Conservation (phyloP, 2,888 invertebrate species). For the Spicauda simplicius region DNA sequence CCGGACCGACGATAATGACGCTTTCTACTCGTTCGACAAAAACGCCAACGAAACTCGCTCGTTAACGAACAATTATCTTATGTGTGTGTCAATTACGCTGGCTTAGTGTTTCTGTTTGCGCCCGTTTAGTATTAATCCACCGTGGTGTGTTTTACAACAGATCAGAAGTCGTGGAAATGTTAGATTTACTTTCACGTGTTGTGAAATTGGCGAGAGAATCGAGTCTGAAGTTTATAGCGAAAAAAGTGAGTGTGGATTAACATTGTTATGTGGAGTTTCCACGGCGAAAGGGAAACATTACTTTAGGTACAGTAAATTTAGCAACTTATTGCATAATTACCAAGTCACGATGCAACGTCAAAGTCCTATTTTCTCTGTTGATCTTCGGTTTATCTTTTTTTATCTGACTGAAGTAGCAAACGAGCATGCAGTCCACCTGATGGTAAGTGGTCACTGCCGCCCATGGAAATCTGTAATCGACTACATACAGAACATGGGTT, state of each 20-base stretch:
- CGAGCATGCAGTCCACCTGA: too few relatives aligned
- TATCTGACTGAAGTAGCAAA: too few relatives aligned
- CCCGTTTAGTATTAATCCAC: constrained; percentile 7
- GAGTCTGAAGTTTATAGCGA: constrained; percentile 28
- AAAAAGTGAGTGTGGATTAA: constrained; percentile 26
- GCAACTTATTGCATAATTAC: too few relatives aligned
- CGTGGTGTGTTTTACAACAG: background rate
- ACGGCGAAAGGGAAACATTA: background rate
- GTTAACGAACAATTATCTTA: constrained; percentile 40
- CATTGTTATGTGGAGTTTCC: background rate
- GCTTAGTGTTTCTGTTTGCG: constrained; percentile 22
- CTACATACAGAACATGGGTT: too few relatives aligned
- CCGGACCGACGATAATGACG: constrained; percentile 25
- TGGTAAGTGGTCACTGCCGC: too few relatives aligned
- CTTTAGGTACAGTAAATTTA: background rate
- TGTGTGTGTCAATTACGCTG: constrained; percentile 20
- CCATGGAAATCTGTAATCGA: too few relatives aligned
- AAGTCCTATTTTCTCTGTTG: too few relatives aligned
- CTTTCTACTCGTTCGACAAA: constrained; percentile 42
- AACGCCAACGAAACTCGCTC: constrained; percentile 23
- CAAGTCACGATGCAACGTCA: too few relatives aligned
- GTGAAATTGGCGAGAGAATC: constrained; percentile 34
- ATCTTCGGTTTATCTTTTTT: too few relatives aligned
- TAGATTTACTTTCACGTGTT: constrained; percentile 29
- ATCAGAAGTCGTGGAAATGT: constrained; percentile 25